Conservation (phyloP, 2,888 invertebrate genomes). For the Euclidia mi region DNA sequence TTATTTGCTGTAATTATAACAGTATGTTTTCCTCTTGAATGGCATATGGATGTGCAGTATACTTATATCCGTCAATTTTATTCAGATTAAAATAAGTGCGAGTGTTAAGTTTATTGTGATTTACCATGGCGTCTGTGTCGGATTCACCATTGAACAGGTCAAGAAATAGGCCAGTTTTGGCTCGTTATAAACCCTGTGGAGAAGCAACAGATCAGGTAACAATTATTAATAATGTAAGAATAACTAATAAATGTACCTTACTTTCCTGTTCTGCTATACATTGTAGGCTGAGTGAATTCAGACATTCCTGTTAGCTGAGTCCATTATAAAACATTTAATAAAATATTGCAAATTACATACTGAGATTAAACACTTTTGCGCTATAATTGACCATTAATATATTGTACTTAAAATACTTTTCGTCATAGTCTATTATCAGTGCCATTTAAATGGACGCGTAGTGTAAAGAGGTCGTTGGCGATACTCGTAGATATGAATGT, state of each 20-base stretch:
- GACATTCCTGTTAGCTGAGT: too few relatives aligned
- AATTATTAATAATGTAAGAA: conserved; percentile 7
- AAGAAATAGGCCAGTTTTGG: conserved; percentile 81
- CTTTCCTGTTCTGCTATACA: conserved; percentile 28
- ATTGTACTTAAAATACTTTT: not conserved
- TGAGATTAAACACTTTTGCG: too few relatives aligned
- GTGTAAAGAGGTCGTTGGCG: conserved; percentile 45
- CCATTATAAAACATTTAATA: too few relatives aligned
- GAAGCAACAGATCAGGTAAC: conserved; percentile 78
- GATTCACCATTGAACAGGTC: conserved; percentile 80
- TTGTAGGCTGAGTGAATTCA: not conserved
- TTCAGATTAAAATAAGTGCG: conserved; percentile 29
- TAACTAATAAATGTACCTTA: conserved; percentile 16
- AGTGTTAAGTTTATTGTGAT: conserved; percentile 44
- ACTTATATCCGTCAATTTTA: conserved; percentile 30
- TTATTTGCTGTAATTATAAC: conserved; percentile 77
- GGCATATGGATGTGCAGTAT: conserved; percentile 68
- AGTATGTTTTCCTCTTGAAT: conserved; percentile 84
- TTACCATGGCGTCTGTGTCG: conserved; percentile 79
- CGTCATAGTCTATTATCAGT: conserved; percentile 15
- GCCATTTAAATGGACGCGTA: conserved; percentile 12
- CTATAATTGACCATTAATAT: too few relatives aligned
- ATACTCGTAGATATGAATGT: conserved; percentile 28
- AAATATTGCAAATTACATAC: too few relatives aligned
- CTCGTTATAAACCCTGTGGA: conserved; percentile 79